phyloP scores from a whole-genome alignment of 2,888 invertebrate species.

The Cylindroiulus punctatus region DNA sequence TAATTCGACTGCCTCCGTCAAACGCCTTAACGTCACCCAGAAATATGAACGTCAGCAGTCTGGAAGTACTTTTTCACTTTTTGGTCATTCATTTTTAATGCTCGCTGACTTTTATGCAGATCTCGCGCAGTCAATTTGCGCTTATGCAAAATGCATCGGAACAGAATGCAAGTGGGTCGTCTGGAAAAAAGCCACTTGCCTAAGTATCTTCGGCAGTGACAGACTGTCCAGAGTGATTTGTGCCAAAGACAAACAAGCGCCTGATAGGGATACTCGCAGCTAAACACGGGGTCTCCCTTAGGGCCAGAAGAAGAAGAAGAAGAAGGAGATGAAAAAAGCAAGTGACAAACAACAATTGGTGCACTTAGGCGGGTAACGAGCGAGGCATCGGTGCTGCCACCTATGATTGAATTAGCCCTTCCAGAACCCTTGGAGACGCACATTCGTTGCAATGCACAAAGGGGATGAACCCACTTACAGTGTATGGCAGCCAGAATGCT shows the following conservation, averaged over 20 bases:
- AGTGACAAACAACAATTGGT: constrained; percentile 36
- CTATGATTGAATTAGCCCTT: neutral
- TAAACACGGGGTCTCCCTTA: neutral
- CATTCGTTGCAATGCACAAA: no score
- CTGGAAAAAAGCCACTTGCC: neutral
- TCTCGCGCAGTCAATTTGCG: constrained; percentile 27
- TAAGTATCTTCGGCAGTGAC: neutral
- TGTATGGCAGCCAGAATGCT: no score
- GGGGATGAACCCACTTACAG: no score
- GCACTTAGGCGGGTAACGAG: constrained; percentile 39
- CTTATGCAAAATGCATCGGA: neutral
- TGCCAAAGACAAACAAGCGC: neutral
- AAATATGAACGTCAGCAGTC: neutral
- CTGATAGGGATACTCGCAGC: constrained; percentile 7
- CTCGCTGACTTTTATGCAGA: constrained; percentile 42
- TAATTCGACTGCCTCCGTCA: neutral
- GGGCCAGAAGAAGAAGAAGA: neutral
- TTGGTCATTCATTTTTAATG: constrained; percentile 31
- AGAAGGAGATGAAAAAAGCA: neutral
- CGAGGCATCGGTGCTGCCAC: neutral
- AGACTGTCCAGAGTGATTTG: constrained; percentile 29
- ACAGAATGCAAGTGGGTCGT: neutral
- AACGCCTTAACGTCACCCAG: neutral
- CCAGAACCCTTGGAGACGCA: neutral
- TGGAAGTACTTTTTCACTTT: constrained; percentile 1